Conservation (phyloP, 2,113 vertebrate species). For the Leptocoma aspasia region DNA sequence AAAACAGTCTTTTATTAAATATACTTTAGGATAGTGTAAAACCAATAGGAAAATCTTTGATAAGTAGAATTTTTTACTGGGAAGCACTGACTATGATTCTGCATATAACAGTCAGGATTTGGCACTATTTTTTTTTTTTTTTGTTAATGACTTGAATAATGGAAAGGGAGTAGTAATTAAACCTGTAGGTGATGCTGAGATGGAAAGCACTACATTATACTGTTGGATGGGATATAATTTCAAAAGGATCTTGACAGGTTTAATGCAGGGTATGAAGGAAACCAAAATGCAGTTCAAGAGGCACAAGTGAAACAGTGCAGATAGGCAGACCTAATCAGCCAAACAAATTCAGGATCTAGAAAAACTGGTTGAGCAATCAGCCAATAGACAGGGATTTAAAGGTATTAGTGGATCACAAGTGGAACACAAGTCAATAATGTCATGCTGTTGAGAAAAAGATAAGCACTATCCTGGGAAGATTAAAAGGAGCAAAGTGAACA, state of each 20-base stretch:
- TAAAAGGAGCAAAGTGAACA: not conserved
- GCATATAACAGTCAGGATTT: not conserved
- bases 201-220: not conserved
- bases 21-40: not conserved
- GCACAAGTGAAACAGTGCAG: not conserved
- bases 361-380: constrained; percentile 19
- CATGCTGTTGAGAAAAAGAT: constrained; percentile 44
- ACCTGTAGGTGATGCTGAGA: not conserved
- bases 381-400: constrained; percentile 39
- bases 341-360: constrained; percentile 5
- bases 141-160: not conserved
- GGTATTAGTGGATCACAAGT: constrained; percentile 56
- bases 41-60: not conserved
- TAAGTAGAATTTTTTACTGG: not conserved
- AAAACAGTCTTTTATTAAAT: not conserved
- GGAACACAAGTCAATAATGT: constrained; percentile 46
- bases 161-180: not conserved
- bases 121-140: not conserved
- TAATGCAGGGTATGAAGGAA: not conserved
- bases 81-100: not conserved
- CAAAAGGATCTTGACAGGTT: not conserved
- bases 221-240: not conserved
- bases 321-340: constrained; percentile 7
- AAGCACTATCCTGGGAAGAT: constrained; percentile 19
- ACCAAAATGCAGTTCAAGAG: constrained; percentile 1